Conservation (phyloP, 2,888 invertebrate genomes). For the Sarcophaga caerulescens region DNA sequence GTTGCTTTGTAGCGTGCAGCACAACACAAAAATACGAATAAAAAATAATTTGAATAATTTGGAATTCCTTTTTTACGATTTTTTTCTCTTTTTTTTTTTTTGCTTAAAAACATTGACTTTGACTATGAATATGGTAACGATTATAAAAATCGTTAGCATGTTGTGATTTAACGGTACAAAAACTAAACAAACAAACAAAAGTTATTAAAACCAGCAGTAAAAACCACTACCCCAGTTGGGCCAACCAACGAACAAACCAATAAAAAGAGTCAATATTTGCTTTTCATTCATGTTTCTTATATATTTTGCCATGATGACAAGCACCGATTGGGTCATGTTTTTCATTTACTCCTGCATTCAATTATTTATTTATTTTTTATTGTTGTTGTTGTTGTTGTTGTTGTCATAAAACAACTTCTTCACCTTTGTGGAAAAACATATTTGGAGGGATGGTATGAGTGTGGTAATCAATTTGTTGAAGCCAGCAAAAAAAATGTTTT, state of each 20-base stretch:
- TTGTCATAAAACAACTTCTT: constrained; percentile 4
- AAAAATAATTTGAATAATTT: constrained; percentile 8
- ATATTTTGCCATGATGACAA: neutral
- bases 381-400: neutral
- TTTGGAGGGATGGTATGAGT: neutral
- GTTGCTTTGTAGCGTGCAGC: too few species aligned
- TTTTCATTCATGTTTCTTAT: neutral
- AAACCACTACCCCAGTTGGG: neutral
- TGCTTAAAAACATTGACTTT: constrained; percentile 46
- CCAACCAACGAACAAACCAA: too few species aligned
- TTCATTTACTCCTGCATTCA: neutral
- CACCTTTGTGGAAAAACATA: constrained; percentile 10
- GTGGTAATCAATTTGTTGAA: neutral
- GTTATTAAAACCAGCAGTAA: neutral
- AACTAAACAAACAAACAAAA: neutral
- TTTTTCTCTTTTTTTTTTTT: constrained; percentile 1
- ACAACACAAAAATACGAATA: neutral
- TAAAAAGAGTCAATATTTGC: neutral
- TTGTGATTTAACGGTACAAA: neutral
- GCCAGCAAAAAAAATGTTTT: neutral
- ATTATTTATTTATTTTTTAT: too few species aligned
- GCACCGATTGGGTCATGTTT: constrained; percentile 5
- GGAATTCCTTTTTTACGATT: too few species aligned
- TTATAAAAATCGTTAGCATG: neutral
- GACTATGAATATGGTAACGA: constrained; percentile 4